These are phyloP conservation scores for Seriola quinqueradiata DNA, from an alignment of 2,113 vertebrate genomes.

Conservation along the genomic window DNA sequence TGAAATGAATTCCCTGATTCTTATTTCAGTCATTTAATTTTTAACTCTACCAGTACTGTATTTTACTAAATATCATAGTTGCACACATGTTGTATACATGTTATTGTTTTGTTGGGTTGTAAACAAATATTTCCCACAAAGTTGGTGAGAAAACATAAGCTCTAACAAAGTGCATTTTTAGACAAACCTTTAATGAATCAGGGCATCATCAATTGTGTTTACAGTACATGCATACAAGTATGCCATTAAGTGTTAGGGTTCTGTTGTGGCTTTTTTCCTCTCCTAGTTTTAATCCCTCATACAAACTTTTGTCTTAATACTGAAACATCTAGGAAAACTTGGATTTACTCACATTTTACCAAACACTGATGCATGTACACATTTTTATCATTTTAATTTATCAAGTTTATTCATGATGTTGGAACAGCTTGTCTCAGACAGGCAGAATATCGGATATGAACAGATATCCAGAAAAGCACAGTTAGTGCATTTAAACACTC, in stretches of 20 bases:
- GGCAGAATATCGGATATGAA: not conserved
- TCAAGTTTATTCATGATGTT: not conserved
- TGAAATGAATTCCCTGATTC: not conserved
- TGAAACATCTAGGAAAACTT: not conserved
- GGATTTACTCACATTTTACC: not conserved
- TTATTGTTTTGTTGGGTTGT: not conserved
- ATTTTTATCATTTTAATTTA: conserved; percentile 1
- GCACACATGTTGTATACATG: not conserved
- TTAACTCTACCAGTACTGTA: no score
- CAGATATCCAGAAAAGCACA: not conserved
- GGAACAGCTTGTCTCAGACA: not conserved
- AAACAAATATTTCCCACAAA: not conserved
- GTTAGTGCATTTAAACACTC: not conserved
- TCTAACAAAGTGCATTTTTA: not conserved
- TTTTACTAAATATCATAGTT: not conserved
- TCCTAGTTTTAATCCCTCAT: not conserved
- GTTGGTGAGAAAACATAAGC: not conserved
- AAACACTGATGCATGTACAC: not conserved
- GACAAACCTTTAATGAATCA: conserved; percentile 3
- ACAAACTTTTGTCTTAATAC: not conserved
- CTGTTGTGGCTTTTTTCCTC: not conserved
- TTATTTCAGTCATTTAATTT: no score
- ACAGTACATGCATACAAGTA: not conserved
- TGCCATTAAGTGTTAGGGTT: not conserved
- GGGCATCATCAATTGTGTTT: not conserved